Evolutionary conservation across 1,140 invertebrate species (phyloP), one percentile per base, ranked within the genome.

Genomic region (Psix sp.): DNA sequence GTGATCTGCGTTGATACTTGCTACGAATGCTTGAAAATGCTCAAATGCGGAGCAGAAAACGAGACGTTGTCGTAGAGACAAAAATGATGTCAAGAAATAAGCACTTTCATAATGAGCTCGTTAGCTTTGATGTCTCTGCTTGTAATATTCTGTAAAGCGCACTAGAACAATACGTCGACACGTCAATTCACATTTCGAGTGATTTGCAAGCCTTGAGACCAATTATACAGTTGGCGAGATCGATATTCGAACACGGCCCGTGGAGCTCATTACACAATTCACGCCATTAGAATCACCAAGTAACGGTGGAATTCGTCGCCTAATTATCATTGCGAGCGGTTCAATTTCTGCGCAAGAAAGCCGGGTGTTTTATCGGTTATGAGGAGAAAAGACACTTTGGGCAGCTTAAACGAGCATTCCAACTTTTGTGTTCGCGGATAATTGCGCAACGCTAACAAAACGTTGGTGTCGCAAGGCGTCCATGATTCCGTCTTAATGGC

Each of bases 111-210:
- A 71, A 71, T 71, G 57, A 71, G 67, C 67, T 63, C 67, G 57
- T 63, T 71, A 72, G 59, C 57, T 57, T 48, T 63, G 57, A 71
- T 43, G 51, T 62, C 35, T 33, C 35, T 42, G 57, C 36, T 60
- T 51, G 51, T 52, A 45, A 63, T 54, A 49, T 60, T 43, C 36
- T 45, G 13, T 40, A 49, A 63, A 56, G 45, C 59, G 18, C 26
- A 59, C 52, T 73, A 39, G 46, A 65, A 73, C 60, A 65, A 72
- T 72, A 59, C 45, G 45, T 52, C 59, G 52, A 29, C 26, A 72
- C 57, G 43, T 65, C 51, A 59, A 72, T 72, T 65, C 52, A 72
- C 65, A 72, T 72, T 72, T 65, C 60, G 52, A 65, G 43, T 65
- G 59, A 65, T 65, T 68, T 54, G 38, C 48, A 52, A 72, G 57